Base-by-base conservation (phyloP, 2,888 invertebrate genomes). In the Cylloceria caligata region DNA sequence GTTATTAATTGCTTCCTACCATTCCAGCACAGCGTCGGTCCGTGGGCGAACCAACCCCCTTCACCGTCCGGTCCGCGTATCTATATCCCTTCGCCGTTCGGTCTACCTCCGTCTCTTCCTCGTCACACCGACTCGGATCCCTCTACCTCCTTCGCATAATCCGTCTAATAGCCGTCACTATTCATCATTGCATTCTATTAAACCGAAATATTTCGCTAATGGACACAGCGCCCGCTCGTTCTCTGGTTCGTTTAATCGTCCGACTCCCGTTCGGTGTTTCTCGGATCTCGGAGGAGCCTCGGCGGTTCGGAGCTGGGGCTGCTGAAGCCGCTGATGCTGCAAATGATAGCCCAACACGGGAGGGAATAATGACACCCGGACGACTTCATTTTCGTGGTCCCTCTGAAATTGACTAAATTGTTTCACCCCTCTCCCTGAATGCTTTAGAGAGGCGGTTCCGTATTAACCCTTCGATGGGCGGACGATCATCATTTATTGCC, bases 1-100 rank as follows among this genome's bases (percentile, higher is more conserved):
- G 91, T 91, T 91, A 91, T 91, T 91, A 91, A 91, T 91, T 91
- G 91, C 91, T 91, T 91, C 91, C 91, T 90, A 90, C 90, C 87
- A 90, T 89, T 91, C 88, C 87, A 85, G 83, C 67, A 76, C 80
- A 79, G 73, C 83, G 83, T 85, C 81, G 87, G 87, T 86, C 87
- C 87, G 82, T 80, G 80, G 80, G 88, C 85, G 82, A 89, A 88
- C 88, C 85, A 81, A 84, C 80, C 85, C 77, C 83, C 81, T 79
- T 81, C 64, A 62, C 81, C 75, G 79, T 72, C 82, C 81, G 62
- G 73, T 49, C 80, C 77, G 75, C 65, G 83, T 71, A 80, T 80
- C 81, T 76, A 72, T 80, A 81, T 71, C 68, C 64, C 83, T 73
- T 65, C 73, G 82, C 84, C 68, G 81, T 84, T 78, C 72, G 73